These are phyloP conservation scores for Saturnia pavonia DNA, from an alignment of 2,888 invertebrate species.

Conservation along the genomic window DNA sequence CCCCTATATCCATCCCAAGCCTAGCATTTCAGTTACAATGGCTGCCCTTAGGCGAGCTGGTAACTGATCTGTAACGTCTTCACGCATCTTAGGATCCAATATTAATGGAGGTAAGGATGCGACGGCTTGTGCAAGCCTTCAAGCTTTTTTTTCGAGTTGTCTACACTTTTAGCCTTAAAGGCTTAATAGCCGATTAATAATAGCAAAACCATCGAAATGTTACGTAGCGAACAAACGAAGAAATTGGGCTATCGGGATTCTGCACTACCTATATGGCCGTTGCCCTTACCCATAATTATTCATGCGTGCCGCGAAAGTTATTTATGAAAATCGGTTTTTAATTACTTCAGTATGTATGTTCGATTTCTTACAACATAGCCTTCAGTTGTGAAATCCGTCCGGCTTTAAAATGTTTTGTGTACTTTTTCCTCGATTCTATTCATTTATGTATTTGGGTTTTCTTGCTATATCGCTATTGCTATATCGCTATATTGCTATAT, in stretches of 20 bases:
- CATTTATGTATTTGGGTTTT: neutral
- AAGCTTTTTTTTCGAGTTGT: no score
- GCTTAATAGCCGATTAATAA: neutral
- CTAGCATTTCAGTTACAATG: no score
- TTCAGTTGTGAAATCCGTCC: neutral
- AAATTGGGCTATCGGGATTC: neutral
- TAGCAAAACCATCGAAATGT: neutral
- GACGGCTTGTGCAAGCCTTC: no score
- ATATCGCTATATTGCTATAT: neutral
- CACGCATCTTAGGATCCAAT: no score
- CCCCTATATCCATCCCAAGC: no score
- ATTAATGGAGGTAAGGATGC: no score
- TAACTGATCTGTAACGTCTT: no score
- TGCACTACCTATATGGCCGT: neutral
- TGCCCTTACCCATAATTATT: neutral
- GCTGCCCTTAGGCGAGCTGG: no score
- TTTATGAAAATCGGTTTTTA: slow-evolving; percentile 8
- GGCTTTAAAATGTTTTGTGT: neutral
- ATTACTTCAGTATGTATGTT: slow-evolving; percentile 11
- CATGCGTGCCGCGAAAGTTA: slow-evolving; percentile 8
- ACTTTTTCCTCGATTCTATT: neutral
- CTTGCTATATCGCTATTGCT: neutral
- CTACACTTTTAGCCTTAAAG: no score
- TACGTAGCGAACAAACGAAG: neutral
- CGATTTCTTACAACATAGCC: slow-evolving; percentile 2